These are phyloP conservation scores for Erebia ligea DNA, from an alignment of 2,888 invertebrate species.

Conservation along the genomic window DNA sequence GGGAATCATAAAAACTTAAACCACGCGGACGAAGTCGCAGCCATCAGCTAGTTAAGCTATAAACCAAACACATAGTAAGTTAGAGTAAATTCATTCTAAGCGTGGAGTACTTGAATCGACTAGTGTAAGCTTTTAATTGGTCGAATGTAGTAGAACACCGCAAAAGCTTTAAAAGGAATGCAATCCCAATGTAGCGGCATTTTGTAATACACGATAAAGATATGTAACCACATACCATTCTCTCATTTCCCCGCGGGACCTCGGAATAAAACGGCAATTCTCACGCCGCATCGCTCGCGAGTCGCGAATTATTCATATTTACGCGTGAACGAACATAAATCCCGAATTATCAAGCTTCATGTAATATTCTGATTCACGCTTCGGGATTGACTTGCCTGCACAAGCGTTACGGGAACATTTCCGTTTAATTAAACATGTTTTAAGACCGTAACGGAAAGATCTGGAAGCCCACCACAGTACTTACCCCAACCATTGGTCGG, in stretches of 20 bases:
- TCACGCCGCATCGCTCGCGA: slow-evolving; percentile 2
- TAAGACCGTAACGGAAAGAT: no score
- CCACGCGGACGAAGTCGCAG: no score
- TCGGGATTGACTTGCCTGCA: background rate
- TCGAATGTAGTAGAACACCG: background rate
- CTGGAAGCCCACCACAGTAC: no score
- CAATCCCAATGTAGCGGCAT: background rate
- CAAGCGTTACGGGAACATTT: background rate
- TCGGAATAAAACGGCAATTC: background rate
- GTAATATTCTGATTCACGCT: slow-evolving; percentile 5
- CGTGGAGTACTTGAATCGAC: no score
- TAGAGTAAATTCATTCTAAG: no score
- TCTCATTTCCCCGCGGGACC: background rate
- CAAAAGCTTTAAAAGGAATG: no score
- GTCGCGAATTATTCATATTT: slow-evolving; percentile 9
- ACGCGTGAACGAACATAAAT: slow-evolving; percentile 2
- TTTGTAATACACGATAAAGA: background rate
- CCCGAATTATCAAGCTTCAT: background rate
- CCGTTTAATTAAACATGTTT: background rate
- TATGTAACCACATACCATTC: background rate
- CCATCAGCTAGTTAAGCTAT: no score
- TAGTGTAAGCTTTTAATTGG: no score
- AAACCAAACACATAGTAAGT: no score
- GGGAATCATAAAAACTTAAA: no score
- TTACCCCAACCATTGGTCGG: no score